Evolutionary conservation across 2,113 vertebrate species (phyloP).

Genomic region (Cyprinodon brontotheroides): DNA sequence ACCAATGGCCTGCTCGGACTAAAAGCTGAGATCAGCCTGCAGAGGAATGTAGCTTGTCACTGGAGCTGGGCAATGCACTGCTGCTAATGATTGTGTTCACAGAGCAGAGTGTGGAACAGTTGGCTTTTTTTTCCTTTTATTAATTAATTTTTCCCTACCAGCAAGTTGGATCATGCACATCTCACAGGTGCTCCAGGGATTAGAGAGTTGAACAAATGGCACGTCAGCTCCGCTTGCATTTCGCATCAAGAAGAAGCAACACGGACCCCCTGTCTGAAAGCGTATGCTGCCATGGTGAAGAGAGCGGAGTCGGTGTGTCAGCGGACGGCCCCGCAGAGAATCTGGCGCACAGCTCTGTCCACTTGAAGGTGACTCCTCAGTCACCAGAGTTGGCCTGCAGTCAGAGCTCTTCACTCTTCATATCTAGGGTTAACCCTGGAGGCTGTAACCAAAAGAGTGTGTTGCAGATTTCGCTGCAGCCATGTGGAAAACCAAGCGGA

Average conservation of each 20-base stretch:
- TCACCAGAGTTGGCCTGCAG: constrained; percentile 76
- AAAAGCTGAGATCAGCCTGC: constrained; percentile 72
- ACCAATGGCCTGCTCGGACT: constrained; percentile 73
- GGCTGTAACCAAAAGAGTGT: constrained; percentile 84
- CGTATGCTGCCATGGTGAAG: constrained; percentile 83
- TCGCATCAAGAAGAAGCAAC: constrained; percentile 91
- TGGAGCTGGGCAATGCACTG: constrained; percentile 80
- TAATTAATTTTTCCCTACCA: constrained; percentile 53
- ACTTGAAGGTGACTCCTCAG: constrained; percentile 85
- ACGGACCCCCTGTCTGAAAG: constrained; percentile 88
- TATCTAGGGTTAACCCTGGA: constrained; percentile 75
- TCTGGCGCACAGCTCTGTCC: constrained; percentile 77
- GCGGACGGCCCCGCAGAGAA: constrained; percentile 71
- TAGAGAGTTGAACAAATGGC: constrained; percentile 91
- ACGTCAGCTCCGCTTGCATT: constrained; percentile 89
- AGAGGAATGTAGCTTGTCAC: constrained; percentile 81
- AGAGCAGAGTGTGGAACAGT: constrained; percentile 76
- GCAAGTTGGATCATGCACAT: constrained; percentile 76
- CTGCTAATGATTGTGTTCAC: constrained; percentile 82
- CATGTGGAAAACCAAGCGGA: constrained; percentile 72
- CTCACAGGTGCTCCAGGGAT: constrained; percentile 73
- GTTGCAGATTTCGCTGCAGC: constrained; percentile 89
- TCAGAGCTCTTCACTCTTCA: constrained; percentile 76
- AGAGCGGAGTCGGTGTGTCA: constrained; percentile 65
- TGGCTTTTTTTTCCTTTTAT: constrained; percentile 72